Evolutionary conservation across 1,140 invertebrate species (phyloP).

Genomic region (Nasonia giraulti): DNA sequence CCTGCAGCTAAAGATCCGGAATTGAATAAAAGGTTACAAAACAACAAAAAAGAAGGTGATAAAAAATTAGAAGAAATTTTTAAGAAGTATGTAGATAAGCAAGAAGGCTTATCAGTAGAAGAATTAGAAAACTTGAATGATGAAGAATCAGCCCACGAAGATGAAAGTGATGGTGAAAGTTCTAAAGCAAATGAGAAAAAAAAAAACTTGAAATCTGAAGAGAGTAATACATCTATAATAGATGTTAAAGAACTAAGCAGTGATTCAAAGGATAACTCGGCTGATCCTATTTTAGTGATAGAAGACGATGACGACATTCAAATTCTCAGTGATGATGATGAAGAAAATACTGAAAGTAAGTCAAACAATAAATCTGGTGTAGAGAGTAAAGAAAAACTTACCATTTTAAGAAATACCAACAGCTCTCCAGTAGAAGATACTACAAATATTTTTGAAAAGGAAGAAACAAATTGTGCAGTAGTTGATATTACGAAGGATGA

Average conservation of each 20-base stretch:
- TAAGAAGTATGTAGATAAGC: conserved; percentile 69
- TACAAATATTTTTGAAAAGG: too few relatives aligned
- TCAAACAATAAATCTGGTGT: neutral
- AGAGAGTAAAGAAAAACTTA: too few relatives aligned
- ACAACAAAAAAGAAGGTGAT: conserved; percentile 69
- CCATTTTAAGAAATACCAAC: too few relatives aligned
- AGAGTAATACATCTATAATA: neutral
- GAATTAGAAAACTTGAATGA: conserved; percentile 29
- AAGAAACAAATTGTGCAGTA: neutral
- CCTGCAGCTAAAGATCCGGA: conserved; percentile 72
- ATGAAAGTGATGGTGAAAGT: neutral
- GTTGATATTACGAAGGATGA: neutral
- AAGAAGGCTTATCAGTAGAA: conserved; percentile 54
- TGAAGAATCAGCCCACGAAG: neutral
- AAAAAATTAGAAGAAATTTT: conserved; percentile 73
- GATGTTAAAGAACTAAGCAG: too few relatives aligned
- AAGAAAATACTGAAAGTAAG: conserved; percentile 1
- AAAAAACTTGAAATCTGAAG: neutral
- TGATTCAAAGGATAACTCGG: neutral
- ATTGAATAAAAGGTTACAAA: conserved; percentile 70
- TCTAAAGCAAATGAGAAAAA: conserved; percentile 17
- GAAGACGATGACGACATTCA: conserved; percentile 3
- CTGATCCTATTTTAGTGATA: neutral
- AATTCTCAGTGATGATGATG: neutral
- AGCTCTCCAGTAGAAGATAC: too few relatives aligned